Base-by-base conservation (phyloP, 2,888 invertebrate species). In the Ditula angustiorana region DNA sequence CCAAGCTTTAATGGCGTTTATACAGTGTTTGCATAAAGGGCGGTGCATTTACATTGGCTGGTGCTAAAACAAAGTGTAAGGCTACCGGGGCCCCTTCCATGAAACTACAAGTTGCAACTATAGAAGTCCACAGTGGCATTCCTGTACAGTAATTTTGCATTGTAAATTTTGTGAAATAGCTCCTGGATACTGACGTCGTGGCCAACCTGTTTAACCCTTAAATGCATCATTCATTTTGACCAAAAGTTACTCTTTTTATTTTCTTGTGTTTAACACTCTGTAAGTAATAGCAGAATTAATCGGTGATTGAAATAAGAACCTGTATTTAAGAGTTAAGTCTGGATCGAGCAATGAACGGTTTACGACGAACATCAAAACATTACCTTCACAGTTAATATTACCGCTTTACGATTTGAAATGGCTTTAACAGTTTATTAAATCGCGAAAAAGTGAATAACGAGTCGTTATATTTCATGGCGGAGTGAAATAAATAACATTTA, bases 331-430 rank as follows among this genome's bases (percentile, higher is more conserved):
- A 16, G 37, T 37, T 50, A 50, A 13, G 57, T 13, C 30, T 50
- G 47, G 26, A 62, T 62, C 30, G 47, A 41, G 63, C 62, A 61
- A 66, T 69, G 73, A 73, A 69, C 71, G 67, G 69, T 79, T 78
- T 78, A 80, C 71, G 69, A 71, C 63, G 67, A 68, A 69, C 73
- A 69, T 74, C 73, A 76, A 74, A 77, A 74, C 75, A 77, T 75
- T 71, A 71, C 71, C 68, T 69, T 66, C 71, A 71, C 72, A 67
- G 67, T 71, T 69, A 71, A 72, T 73, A 71, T 69, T 71, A 59
- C 67, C 69, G 72, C 70, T 79, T 81, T 80, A 80, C 75, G 77
- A 70, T 65, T 60, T 67, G 69, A 74, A 76, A 76, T 74, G 74
- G 72, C 75, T 68, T 72, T 69, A 69, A 70, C 63, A 52, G 41